Evolutionary conservation across 2,113 vertebrate species (phyloP), one percentile per base, ranked within the genome.

Genomic region (Amphiprion ocellaris): DNA sequence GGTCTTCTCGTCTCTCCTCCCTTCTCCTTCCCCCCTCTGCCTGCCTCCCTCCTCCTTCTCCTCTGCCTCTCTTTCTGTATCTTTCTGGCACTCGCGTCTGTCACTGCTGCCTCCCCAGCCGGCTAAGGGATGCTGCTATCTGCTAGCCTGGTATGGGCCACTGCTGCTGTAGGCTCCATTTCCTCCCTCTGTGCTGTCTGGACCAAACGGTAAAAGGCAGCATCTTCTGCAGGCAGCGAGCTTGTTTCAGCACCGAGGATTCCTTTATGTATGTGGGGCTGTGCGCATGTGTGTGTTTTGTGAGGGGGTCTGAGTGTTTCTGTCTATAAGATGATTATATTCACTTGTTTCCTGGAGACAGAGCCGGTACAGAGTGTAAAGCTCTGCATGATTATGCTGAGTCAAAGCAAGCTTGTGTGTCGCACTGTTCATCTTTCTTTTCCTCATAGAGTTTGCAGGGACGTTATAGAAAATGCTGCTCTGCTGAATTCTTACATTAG

Each of bases 141-240:
- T 64, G 74, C 70, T 79, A 86, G 89, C 75, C 46, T 71, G 41
- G 87, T 88, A 97, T 97, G 96, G 96, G 95, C 92, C 95, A 94
- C 71, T 89, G 93, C 95, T 96, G 96, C 94, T 96, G 94, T 92
- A 94, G 91, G 90, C 94, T 93, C 88, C 91, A 91, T 79, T 69
- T 90, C 93, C 81, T 91, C 90, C 89, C 94, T 83, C 89, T 87
- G 85, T 92, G 79, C 90, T 94, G 94, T 92, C 86, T 93, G 95
- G 95, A 97, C 91, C 87, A 90, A 89, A 96, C 96, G 96, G 96
- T 97, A 97, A 94, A 37, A 88, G 56, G 26, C 83, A 79, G 79
- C 2, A 50, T 77, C 63, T 74, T 80, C 68, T 82, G 74, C 69
- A 67, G 77, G 72, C 68, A 44, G 69, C 50, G 1, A 75, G 76